Conservation (phyloP, 2,797 vertebrate species). For the Cichlasoma orientale region DNA sequence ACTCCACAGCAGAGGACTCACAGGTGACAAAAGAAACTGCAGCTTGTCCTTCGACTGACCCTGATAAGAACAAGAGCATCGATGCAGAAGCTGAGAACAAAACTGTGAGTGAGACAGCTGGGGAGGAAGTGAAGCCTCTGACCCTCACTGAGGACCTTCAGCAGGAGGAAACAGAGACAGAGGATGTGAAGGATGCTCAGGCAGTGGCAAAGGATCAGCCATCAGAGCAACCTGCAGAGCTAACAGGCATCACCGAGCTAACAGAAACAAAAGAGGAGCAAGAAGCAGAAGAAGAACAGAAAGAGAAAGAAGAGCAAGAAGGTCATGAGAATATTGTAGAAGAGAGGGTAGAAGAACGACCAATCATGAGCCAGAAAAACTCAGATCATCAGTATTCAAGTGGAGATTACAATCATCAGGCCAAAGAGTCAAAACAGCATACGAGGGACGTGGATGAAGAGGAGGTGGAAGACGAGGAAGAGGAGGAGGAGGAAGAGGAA, state of each 20-base stretch:
- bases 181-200: conserved; percentile 43
- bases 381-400: conserved; percentile 85
- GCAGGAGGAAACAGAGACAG: conserved; percentile 67
- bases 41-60: conserved; percentile 16
- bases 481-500: conserved; percentile 57
- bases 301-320: conserved; percentile 43
- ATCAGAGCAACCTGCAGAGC: conserved; percentile 43
- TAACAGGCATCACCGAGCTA: conserved; percentile 12
- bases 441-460: not conserved
- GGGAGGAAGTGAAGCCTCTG: conserved; percentile 32
- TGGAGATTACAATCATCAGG: conserved; percentile 76
- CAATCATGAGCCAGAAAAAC: conserved; percentile 75
- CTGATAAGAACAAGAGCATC: conserved; percentile 76
- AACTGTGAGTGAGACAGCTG: conserved; percentile 39
- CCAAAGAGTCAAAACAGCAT: conserved; percentile 62
- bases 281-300: conserved; percentile 49
- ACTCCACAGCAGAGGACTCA: conserved; percentile 51
- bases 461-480: conserved; percentile 53
- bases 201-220: conserved; percentile 37
- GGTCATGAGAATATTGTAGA: conserved; percentile 23
- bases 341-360: conserved; percentile 59
- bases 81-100: conserved; percentile 70
- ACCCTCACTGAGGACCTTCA: conserved; percentile 54
- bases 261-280: conserved; percentile 47
- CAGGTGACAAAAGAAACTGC: conserved; percentile 42